Evolutionary conservation across 30 jellyfish, hydroid and myxozoan species (phyloP).

Genomic region (Hydractinia symbiolongicarpus): DNA sequence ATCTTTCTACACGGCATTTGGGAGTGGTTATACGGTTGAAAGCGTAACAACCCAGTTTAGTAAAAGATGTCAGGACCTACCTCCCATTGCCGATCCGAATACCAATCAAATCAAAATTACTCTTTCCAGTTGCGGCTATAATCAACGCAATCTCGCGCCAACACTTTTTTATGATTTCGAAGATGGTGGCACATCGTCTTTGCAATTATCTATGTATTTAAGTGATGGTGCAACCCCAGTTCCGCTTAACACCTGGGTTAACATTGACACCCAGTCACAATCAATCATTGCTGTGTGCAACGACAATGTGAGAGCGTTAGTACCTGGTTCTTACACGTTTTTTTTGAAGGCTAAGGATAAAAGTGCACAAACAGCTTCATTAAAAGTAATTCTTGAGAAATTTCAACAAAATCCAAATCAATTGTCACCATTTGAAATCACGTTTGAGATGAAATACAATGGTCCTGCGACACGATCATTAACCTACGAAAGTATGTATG

Average conservation of each 20-base stretch:
- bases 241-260: conserved; percentile 57
- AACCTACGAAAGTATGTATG: conserved; percentile 37
- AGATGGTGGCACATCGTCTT: conserved; percentile 60
- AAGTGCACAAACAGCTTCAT: conserved; percentile 48
- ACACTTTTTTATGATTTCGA: conserved; percentile 67
- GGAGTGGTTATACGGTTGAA: conserved; percentile 34
- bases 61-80: conserved; percentile 54
- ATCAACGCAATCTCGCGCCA: conserved; percentile 10
- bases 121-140: conserved; percentile 50
- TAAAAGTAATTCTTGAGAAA: conserved; percentile 36
- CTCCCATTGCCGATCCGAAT: conserved; percentile 49
- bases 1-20: conserved; percentile 53
- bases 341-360: conserved; percentile 60
- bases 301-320: conserved; percentile 30
- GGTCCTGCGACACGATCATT: background rate
- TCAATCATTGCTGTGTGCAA: conserved; percentile 44
- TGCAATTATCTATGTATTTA: conserved; percentile 25
- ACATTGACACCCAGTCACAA: conserved; percentile 43
- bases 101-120: conserved; percentile 9
- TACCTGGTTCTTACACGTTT: background rate
- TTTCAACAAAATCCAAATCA: conserved; percentile 6
- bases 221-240: background rate
- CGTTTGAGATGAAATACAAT: conserved; percentile 24
- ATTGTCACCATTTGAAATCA: conserved; percentile 43
- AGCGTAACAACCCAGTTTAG: conserved; percentile 50